A percentile compares a stretch with the other conserved stretches of the same genome.
Conservation (phyloP, 2,888 invertebrate genomes). For the Philonicus albiceps region DNA sequence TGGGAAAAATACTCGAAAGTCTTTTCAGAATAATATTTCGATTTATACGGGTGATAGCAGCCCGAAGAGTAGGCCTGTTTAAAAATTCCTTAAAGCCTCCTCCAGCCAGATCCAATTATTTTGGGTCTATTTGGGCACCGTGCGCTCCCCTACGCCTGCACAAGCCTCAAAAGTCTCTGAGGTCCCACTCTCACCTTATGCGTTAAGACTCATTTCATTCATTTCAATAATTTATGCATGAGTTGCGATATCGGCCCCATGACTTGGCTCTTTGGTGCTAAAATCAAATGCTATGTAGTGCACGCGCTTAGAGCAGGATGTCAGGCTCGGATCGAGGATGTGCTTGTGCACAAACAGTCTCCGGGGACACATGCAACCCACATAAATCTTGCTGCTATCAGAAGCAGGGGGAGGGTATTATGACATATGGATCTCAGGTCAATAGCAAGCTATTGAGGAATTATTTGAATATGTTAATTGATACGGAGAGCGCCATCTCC, state of each 20-base stretch:
- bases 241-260: slow-evolving; percentile 12
- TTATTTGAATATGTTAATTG: not conserved
- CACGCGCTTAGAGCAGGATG: not conserved
- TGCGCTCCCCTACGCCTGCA: not conserved
- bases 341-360: not conserved
- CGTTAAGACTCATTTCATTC: slow-evolving; percentile 16
- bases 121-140: not conserved
- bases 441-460: not conserved
- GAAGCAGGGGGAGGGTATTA: not conserved
- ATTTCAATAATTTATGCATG: slow-evolving; percentile 32
- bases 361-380: not conserved
- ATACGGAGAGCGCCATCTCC: not conserved
- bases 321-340: not conserved
- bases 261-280: not conserved
- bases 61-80: not conserved
- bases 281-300: not conserved
- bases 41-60: not conserved
- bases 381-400: not conserved
- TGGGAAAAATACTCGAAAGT: not conserved
- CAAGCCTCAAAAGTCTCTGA: not conserved
- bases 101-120: slow-evolving; percentile 19
- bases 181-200: not conserved
- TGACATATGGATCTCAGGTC: not conserved
- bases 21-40: slow-evolving; percentile 15
- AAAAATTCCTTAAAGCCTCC: slow-evolving; percentile 26